Base-by-base conservation (phyloP, 1,140 invertebrate genomes). In the Euwallacea similis region DNA sequence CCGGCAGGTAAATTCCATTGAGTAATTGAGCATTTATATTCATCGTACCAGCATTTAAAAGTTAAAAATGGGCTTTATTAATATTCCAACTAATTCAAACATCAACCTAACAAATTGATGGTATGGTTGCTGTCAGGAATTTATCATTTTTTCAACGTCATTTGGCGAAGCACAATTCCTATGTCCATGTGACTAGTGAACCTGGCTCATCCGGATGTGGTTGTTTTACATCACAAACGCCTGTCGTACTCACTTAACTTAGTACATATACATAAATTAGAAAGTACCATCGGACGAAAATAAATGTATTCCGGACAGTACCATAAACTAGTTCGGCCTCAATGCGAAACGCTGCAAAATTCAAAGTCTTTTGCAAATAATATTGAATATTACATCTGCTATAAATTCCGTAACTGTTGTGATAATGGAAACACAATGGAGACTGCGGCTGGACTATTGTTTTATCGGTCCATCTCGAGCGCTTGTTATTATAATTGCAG, bases 401-500 rank as follows among this genome's bases (percentile, higher is more conserved):
- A 50, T 50, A 50, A 50, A 50, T 33, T 50, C 46, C 46, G 46
- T 11, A 10, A 50, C 13, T 50, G 46, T 50, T 33, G 46, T 13
- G 46, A 50, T 50, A 50, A 50, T 50, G 46, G 46, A 50, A 50
- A 50, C 46, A 50, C 46, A 50, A 50, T 50, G 46, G 46, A 13
- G 46, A 10, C 46, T 44, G 15, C 10, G 15, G 47, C 4, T 15
- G 42, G 41, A 42, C 42, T 16, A 10, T 13, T 11, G 10, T 9
- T 58, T 67, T 67, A 67, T 67, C 66, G 55, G 56, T 21, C 21
- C 15, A 67, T 67, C 66, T 43, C 11, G 9, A 41, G 66, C 66
- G 66, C 56, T 67, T 47, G 66, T 67, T 67, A 67, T 67, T 67
- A 67, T 67, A 67, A 67, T 67, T 67, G 66, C 66, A 56, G 42